Evolutionary conservation across 2,113 vertebrate genomes (phyloP), one percentile per base, ranked within the genome.

Genomic region (Erythrocebus patas): DNA sequence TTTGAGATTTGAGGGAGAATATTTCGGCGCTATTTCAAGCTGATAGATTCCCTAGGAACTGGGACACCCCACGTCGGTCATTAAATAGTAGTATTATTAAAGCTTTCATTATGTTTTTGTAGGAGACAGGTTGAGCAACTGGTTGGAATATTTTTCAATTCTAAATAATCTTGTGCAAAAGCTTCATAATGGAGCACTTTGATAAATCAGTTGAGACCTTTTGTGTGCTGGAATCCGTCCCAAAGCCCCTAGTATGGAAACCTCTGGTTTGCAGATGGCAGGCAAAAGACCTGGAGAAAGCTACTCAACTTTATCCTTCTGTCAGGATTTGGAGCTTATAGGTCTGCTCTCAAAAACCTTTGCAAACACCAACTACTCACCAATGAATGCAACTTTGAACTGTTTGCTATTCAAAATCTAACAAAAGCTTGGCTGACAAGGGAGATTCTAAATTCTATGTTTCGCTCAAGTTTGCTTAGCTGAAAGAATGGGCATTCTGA

Each of bases 161-260:
- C n/a, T 80, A 87, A 97, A 40, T 68, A 79, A 40, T 93, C 50
- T 97, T 84, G 43, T 64, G 70, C 61, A 83, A 55, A 97, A 90
- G 32, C 7, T 70, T 94, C 81, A 70, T 64, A 90, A 93, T 95
- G 80, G 50, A 76, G 68, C 52, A 89, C 66, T 92, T 92, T 87
- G 52, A 93, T 43, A 94, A 94, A 79, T 87, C 25, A 89, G 10
- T 32, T 95, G 72, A 94, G 23, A 12, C 27, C 23, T 48, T 92
- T 89, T 70, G 48, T 75, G 57, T 94, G 17, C 23, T 75, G 16
- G 75, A 90, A 80, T 94, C 40, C 92, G n/a, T 5, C 43, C 86
- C 55, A 68, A 95, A 96, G 14, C 57, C 8, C 40, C 55, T 93
- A 50, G 25, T 88, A 7, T 55, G 57, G 45, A 84, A 52, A 64